These are phyloP conservation scores for Aurelia aurita complex sp. Pacific DNA, from an alignment of 30 jellyfish, hydroid and myxozoan species.

Conservation along the genomic window DNA sequence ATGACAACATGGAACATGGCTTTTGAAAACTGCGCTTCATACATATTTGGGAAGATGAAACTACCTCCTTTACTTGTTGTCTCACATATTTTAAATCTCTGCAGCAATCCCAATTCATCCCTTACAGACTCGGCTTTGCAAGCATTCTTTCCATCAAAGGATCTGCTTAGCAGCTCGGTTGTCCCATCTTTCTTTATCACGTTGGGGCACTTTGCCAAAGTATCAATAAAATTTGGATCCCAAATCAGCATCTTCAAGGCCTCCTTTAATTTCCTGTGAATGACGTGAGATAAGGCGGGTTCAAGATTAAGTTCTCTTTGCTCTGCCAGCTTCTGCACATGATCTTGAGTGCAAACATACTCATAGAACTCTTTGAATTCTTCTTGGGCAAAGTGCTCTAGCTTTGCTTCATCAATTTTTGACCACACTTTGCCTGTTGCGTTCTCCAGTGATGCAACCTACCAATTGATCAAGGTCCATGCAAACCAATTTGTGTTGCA, in stretches of 20 bases:
- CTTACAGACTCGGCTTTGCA: not conserved
- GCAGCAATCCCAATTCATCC: not conserved
- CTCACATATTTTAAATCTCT: not conserved
- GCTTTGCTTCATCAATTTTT: conserved; percentile 8
- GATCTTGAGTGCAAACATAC: conserved; percentile 20
- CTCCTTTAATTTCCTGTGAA: conserved; percentile 1
- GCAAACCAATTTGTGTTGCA: conserved; percentile 25
- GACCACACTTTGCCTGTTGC: conserved; percentile 10
- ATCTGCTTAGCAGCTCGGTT: not conserved
- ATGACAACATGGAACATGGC: not conserved
- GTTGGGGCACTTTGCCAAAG: not conserved
- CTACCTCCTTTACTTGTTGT: too few species aligned
- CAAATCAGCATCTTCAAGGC: conserved; percentile 7
- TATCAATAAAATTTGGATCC: not conserved
- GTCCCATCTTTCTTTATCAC: conserved; percentile 16
- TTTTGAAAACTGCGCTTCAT: not conserved
- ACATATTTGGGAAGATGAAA: conserved; percentile 3
- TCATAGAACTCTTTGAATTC: conserved; percentile 21
- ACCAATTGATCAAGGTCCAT: conserved; percentile 22
- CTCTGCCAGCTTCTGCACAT: conserved; percentile 27
- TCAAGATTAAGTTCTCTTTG: conserved; percentile 14
- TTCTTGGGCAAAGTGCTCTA: conserved; percentile 22
- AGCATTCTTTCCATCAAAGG: not conserved
- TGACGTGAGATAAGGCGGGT: not conserved
- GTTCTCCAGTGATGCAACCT: conserved; percentile 12